These are phyloP conservation scores for Sterna hirundo DNA, from an alignment of 2,113 vertebrate genomes.

Conservation along the genomic window DNA sequence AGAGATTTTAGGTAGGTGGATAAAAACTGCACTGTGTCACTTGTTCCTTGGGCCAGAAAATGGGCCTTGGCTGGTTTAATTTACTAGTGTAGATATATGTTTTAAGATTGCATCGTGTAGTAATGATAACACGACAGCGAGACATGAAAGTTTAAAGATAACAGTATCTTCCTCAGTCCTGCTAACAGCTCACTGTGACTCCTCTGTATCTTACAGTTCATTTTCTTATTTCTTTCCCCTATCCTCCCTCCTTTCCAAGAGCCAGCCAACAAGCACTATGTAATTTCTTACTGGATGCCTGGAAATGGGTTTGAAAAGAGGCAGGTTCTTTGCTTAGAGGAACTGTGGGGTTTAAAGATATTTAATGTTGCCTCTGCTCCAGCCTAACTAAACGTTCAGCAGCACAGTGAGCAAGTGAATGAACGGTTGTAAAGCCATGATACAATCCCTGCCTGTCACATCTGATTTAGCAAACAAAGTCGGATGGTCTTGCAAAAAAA, in stretches of 20 bases:
- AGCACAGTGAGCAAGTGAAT: rapidly evolving
- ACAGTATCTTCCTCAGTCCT: background rate
- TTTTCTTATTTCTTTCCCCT: background rate
- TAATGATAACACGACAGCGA: slow-evolving; percentile 21
- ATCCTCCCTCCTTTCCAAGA: background rate
- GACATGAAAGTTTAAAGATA: slow-evolving; percentile 47
- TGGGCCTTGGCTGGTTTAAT: slow-evolving; percentile 30
- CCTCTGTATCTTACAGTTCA: background rate
- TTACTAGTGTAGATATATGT: slow-evolving; percentile 19
- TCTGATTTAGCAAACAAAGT: slow-evolving; percentile 39
- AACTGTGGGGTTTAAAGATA: background rate
- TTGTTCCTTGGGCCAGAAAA: slow-evolving; percentile 26
- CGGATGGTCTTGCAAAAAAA: background rate
- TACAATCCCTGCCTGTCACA: slow-evolving; percentile 23
- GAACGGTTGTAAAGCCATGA: background rate
- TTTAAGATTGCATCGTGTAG: slow-evolving; percentile 23
- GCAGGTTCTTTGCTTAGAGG: background rate
- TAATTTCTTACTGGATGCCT: background rate
- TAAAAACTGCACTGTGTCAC: background rate
- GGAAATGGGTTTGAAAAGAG: background rate
- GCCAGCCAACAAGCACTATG: background rate
- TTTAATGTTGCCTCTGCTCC: background rate
- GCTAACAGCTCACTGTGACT: background rate
- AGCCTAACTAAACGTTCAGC: background rate
- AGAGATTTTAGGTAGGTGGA: background rate